Percentiles rank a stretch among this genome's conserved stretches.
Conservation (phyloP, 2,888 invertebrate species). For the Pandemis corylana region DNA sequence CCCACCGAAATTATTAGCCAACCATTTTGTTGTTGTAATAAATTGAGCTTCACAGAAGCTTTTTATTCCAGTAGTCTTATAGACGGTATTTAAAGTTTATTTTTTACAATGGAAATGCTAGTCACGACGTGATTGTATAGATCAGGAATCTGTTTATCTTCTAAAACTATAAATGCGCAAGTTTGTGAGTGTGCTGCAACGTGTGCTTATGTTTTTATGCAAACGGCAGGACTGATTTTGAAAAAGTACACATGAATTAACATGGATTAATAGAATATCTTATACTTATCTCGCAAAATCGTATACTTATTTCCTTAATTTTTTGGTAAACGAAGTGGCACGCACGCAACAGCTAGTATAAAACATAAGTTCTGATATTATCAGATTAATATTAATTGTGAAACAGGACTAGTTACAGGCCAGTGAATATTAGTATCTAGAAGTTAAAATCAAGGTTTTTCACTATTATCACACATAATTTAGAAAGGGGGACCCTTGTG, state of each 20-base stretch:
- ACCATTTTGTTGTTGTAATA: background rate
- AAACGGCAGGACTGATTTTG: too few species aligned
- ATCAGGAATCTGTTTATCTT: background rate
- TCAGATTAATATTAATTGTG: background rate
- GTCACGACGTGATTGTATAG: background rate
- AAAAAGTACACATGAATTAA: too few species aligned
- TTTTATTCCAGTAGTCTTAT: background rate
- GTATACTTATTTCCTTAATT: too few species aligned
- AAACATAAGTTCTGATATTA: background rate
- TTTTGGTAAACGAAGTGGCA: too few species aligned
- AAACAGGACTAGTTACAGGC: background rate
- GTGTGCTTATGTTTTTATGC: too few species aligned
- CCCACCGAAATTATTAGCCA: conserved; percentile 11
- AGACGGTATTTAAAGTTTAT: background rate
- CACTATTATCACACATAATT: background rate
- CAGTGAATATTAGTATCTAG: background rate
- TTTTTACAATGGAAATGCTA: background rate
- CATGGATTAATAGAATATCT: too few species aligned
- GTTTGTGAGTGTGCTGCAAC: too few species aligned
- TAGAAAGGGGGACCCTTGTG: conserved; percentile 16
- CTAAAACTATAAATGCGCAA: background rate
- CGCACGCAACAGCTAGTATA: too few species aligned
- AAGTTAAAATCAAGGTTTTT: background rate
- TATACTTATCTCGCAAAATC: too few species aligned
- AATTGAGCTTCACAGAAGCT: background rate